phyloP scores from a whole-genome alignment of 1,140 invertebrate species.

The Magallana gigas region DNA sequence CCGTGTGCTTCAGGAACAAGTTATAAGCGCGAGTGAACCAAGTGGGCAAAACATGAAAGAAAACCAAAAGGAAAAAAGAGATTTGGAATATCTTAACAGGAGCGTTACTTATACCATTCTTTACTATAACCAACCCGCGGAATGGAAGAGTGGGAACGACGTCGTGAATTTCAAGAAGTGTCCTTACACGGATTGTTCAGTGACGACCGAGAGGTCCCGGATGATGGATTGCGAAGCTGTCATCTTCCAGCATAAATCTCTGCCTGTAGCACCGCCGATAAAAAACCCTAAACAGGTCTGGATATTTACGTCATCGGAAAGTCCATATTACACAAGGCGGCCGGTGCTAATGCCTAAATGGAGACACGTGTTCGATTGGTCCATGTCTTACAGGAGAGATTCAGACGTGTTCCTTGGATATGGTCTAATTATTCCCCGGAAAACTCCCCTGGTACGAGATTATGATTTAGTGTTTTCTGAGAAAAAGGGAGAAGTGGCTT shows the following conservation, averaged over 20 bases:
- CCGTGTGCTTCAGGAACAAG: neutral
- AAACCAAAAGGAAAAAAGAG: neutral
- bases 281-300: neutral
- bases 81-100: neutral
- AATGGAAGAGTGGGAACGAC: neutral
- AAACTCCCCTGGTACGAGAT: neutral
- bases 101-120: neutral
- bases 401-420: conserved; percentile 75
- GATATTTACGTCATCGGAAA: conserved; percentile 37
- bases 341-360: neutral
- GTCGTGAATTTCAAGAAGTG: neutral
- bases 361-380: conserved; percentile 85
- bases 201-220: neutral
- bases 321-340: neutral
- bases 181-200: conserved; percentile 6
- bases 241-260: neutral
- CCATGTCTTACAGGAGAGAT: conserved; percentile 86
- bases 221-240: conserved; percentile 4
- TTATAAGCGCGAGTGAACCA: neutral
- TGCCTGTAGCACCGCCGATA: conserved; percentile 9
- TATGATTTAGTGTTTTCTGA: conserved; percentile 34
- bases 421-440: conserved; percentile 27
- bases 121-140: neutral
- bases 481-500: conserved; percentile 79
- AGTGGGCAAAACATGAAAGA: too few species aligned